Evolutionary conservation across 2,113 vertebrate species (phyloP), one percentile per base, ranked within the genome.

Genomic region (Hippocampus mohnikei): DNA sequence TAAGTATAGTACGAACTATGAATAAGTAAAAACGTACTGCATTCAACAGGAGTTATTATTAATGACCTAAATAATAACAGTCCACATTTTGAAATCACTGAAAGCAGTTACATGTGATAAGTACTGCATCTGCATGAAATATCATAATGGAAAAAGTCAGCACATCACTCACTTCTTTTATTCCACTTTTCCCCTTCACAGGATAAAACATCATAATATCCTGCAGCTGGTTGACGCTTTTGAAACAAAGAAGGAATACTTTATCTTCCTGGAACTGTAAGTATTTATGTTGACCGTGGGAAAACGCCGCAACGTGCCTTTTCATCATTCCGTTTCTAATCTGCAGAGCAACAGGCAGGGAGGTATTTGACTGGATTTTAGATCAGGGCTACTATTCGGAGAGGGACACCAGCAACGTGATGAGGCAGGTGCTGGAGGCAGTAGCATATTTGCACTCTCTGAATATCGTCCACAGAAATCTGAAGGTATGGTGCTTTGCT

Each of bases 351-450:
- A 98, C 96, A 3, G 97, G 96, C 79, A 93, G 97, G 78, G 97
- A 98, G 88, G 97, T 99, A 76, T 98, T 99, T 68, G 97, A 98
- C 91, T 99, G 97, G 97, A 98, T 99, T 90, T 89, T 98, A 89
- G 97, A 99, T 87, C 97, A 99, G 90, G 96, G 96, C 48, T 98
- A 98, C 91, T 99, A 99, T 87, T 99, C 97, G 0, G 97, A 99
- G 88, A 93, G 91, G 84, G 96, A 99, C 91, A 99, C 97, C 81
- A 99, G 97, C 90, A 99, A 99, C 12, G 96, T 99, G 67, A 95
- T 99, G 88, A 94, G 97, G 81, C 97, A 99, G 90, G 96, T 99
- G 83, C 80, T 98, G 89, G 96, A 98, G 83, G 96, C 97, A 0
- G 94, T 98, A 50, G 95, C 97, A 40, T 99, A 99, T 89, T 91